Evolutionary conservation across 2,797 vertebrate genomes (phyloP), one percentile per base, ranked within the genome.

Genomic region (Micropoecilia bifurca): DNA sequence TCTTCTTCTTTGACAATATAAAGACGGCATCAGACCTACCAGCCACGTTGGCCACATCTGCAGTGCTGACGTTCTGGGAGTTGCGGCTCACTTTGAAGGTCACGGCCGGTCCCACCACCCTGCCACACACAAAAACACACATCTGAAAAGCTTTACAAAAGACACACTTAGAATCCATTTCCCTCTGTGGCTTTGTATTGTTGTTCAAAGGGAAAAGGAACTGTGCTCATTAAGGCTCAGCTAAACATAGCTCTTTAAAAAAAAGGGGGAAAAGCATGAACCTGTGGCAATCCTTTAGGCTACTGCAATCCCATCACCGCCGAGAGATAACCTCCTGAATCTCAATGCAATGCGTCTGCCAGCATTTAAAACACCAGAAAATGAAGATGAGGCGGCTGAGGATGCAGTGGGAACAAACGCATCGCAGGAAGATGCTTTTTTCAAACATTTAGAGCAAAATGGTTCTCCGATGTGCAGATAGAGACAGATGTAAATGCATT

Each of bases 91-190:
- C 96, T 95, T 95, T 96, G 95, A 99, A 99, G 91, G 97, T 98
- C 93, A 99, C 97, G 10, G 97, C 97, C n/a, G 98, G 96, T 83
- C 97, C 97, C 89, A 96, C 89, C 74, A 99, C 96, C 0, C 98
- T 99, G 95, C 10, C 93, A 87, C 87, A 96, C 90, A 46, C 86
- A 91, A 63, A 91, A 53, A 89, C 39, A 87, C 48, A 79, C 46
- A 78, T 71, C 80, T 46, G 43, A 81, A 89, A 74, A 43, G 74
- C 71, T 73, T 75, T 28, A 81, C 73, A 84, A 66, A 85, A 82
- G 80, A 78, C 75, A 79, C 33, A 57, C 66, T 86, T 75, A 43
- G 71, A 75, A 66, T 83, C 46, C 71, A 46, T 83, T 80, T 82
- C 78, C 74, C 53, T 71, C 6, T 36, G 53, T 7, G 57, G 43